Conservation (phyloP, 1,140 invertebrate species). For the Nylanderia fulva region DNA sequence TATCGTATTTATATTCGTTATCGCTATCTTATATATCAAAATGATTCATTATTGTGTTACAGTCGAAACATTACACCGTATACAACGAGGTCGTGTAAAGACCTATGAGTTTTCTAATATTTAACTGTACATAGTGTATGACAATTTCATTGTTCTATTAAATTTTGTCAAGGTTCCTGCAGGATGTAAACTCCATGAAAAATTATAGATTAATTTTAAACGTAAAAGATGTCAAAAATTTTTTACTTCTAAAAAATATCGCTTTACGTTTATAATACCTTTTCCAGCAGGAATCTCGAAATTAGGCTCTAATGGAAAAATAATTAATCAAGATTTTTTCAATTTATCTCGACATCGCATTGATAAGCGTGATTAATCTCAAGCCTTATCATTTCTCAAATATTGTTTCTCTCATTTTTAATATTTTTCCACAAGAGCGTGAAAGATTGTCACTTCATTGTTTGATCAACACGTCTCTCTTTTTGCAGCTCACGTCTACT, state of each 20-base stretch:
- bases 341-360: not conserved
- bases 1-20: not conserved
- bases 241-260: not conserved
- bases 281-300: slow-evolving; percentile 21
- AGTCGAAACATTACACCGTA: slow-evolving; percentile 45
- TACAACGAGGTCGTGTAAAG: slow-evolving; percentile 23
- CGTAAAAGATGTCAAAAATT: not conserved
- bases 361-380: slow-evolving; percentile 7
- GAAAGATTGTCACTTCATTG: not conserved
- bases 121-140: slow-evolving; percentile 32
- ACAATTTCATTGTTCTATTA: slow-evolving; percentile 2
- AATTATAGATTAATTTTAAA: not conserved
- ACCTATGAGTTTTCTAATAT: slow-evolving; percentile 35
- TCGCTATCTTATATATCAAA: not conserved
- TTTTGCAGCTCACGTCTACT: slow-evolving; percentile 83
- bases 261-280: not conserved
- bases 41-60: slow-evolving; percentile 2
- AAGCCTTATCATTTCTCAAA: not conserved
- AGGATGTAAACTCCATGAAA: not conserved
- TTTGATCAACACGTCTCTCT: slow-evolving; percentile 40
- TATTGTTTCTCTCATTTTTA: not conserved
- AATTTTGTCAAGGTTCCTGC: not conserved
- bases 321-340: slow-evolving; percentile 19
- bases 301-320: slow-evolving; percentile 43
- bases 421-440: slow-evolving; percentile 47